These are phyloP conservation scores for human (Homo sapiens) DNA, from an alignment of 2,113 vertebrate genomes.

Conservation along the genomic window GRCh38 chr2:190674001-190674500, in stretches of 20 bases:
- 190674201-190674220: neutral
- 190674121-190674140: neutral
- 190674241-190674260: neutral
- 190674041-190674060: neutral
- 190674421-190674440: neutral
- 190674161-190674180: neutral
- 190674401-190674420: neutral
- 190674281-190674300: neutral
- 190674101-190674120: constrained; percentile 14
- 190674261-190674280: neutral
- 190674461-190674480: neutral
- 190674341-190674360: neutral
- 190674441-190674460: neutral
- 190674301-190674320: neutral
- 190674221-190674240: neutral
- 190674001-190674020: neutral
- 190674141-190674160: neutral
- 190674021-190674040: neutral
- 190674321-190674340: neutral
- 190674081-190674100: neutral
- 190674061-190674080: neutral
- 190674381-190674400: neutral
- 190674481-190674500: neutral
- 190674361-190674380: neutral
- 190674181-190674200: neutral